Evolutionary conservation across 2,797 vertebrate species (phyloP), one percentile per base, ranked within the genome.

Genomic region (Acomys russatus): DNA sequence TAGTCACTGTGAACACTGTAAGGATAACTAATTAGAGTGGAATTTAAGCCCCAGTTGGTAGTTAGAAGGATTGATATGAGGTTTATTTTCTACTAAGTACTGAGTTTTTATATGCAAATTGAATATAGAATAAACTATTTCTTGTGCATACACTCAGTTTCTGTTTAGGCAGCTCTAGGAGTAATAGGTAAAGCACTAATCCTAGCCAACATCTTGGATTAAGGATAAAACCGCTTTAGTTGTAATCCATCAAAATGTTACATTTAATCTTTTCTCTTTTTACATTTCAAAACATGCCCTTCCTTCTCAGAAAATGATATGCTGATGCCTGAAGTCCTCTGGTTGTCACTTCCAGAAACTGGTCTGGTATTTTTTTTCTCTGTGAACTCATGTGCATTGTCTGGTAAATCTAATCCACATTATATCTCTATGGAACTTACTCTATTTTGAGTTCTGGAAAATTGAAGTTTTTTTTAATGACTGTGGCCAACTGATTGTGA

Each of bases 1-100:
- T 85, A 91, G 33, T n/a, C 10, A 33, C 74, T 76, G 61, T 59
- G 95, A 97, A 4, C 9, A 59, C 78, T 97, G 97, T 86, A 95
- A 96, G 35, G 85, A 1, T 94, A 70, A 94, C 95, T 93, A 92
- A 93, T 87, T 68, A n/a, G 11, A 82, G 80, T 88, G 94, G 0
- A 6, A 64, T 80, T 44, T 49, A 92, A 18, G 35, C 77, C 78
- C 20, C 0, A 96, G 59, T 1, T 11, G 0, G 54, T 94, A 70
- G 66, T 94, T 63, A 30, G 1, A 51, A 56, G 93, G 23, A 79
- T 78, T 87, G 76, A 79, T 93, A 73, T 1, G 49, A 97, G 92
- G 1, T 30, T 84, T 63, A 9, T 87, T 97, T 96, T 79, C 38
- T 94, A 90, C 23, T 56, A 59, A 56, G 44, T 63, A 33, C 1